Evolutionary conservation across 2,888 invertebrate genomes (phyloP).

Genomic region (Tridacna gigas): DNA sequence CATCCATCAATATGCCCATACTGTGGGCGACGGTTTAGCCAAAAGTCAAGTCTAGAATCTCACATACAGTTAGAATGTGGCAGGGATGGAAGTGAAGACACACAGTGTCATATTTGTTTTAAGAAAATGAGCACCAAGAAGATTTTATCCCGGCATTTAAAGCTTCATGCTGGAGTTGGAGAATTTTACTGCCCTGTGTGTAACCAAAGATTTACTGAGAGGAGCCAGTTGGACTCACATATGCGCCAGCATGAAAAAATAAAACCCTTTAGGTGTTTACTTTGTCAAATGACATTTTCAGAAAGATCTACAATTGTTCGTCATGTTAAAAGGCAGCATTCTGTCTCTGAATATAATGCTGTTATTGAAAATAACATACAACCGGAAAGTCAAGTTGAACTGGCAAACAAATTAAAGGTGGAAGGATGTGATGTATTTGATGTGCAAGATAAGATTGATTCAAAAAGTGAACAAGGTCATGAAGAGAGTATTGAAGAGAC

Average conservation of each 20-base stretch:
- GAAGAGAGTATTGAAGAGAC: constrained; percentile 1
- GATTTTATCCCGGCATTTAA: constrained; percentile 50
- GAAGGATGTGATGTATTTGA: not conserved
- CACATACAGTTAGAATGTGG: constrained; percentile 60
- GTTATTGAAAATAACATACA: constrained; percentile 49
- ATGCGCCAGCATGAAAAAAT: constrained; percentile 52
- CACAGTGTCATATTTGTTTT: constrained; percentile 58
- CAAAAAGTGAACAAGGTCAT: constrained; percentile 14
- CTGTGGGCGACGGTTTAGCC: constrained; percentile 58
- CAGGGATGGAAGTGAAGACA: constrained; percentile 21
- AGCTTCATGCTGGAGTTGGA: constrained; percentile 43
- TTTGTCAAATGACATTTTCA: constrained; percentile 54
- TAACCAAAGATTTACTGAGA: constrained; percentile 44
- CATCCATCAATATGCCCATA: constrained; percentile 60
- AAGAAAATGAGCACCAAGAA: constrained; percentile 57
- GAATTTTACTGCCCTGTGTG: constrained; percentile 49
- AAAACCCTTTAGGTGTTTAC: constrained; percentile 59
- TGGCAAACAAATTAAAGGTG: constrained; percentile 26
- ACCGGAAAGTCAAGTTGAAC: constrained; percentile 50
- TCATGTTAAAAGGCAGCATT: constrained; percentile 55
- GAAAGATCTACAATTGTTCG: constrained; percentile 58
- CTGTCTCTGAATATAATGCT: constrained; percentile 30
- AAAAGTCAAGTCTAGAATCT: constrained; percentile 54
- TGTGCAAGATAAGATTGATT: constrained; percentile 1
- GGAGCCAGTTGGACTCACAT: constrained; percentile 50